Evolutionary conservation across 2,888 invertebrate genomes (phyloP), one percentile per base, ranked within the genome.

Genomic region (Drosophila helvetica): DNA sequence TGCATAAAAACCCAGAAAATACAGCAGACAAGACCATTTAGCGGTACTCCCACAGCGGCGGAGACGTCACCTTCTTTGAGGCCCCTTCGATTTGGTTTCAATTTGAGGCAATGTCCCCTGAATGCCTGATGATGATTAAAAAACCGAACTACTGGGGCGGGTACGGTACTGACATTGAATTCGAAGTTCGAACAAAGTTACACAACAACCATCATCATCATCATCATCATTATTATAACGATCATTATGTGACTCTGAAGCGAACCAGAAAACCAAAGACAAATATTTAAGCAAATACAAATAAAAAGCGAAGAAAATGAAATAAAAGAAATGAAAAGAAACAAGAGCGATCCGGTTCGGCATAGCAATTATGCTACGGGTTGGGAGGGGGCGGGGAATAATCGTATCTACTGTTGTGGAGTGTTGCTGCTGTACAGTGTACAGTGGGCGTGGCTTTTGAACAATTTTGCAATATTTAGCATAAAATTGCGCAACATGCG

Each of bases 401-500:
- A n/a, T n/a, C n/a, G n/a, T n/a, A n/a, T n/a, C n/a, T n/a, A n/a
- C 22, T 17, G 5, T 3, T 27, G 19, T 55, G 30, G 63, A 53
- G 42, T 55, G 43, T 57, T 58, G 48, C 60, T 66, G 50, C n/a
- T n/a, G n/a, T n/a, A n/a, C n/a, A n/a, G n/a, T 66, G 50, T 50
- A 51, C 47, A 43, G 77, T 75, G 77, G 83, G 82, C 76, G 83
- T 79, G 85, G 80, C 79, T 53, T 54, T 63, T 67, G 74, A 69
- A 80, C 77, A 86, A 79, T 87, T 87, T 38, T 77, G 79, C 82
- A 80, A 75, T 74, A 72, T 79, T 88, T 84, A 84, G 78, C 86
- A 87, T 88, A 85, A 82, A 79, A 78, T 85, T 84, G 85, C 85
- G 83, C 83, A 84, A 84, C 77, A 78, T 85, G 83, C 79, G 83